Percentiles rank a stretch among this genome's conserved stretches.
phyloP scores from a whole-genome alignment of 2,797 vertebrate species.

The Gallinago stenura region DNA sequence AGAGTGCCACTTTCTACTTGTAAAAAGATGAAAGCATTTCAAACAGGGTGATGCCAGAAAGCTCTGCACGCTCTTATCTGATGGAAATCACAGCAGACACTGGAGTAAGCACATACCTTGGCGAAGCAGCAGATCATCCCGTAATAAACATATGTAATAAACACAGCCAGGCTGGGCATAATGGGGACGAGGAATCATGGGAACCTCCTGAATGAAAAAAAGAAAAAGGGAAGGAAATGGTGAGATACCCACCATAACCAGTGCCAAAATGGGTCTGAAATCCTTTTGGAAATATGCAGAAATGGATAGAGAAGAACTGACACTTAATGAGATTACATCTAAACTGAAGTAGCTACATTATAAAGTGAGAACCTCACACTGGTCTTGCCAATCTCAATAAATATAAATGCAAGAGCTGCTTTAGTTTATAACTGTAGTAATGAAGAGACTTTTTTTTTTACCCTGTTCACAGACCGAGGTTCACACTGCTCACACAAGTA shows the following conservation, averaged over 20 bases:
- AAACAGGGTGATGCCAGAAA: background rate
- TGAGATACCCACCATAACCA: background rate
- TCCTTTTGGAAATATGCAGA: background rate
- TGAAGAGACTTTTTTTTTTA: conserved; percentile 62
- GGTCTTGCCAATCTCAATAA: background rate
- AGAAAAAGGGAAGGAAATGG: background rate
- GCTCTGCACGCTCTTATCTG: background rate
- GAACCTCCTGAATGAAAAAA: conserved; percentile 87
- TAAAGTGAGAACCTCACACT: background rate
- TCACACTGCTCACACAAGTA: conserved; percentile 98
- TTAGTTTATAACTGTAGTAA: fast-evolving
- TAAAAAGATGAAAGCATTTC: background rate
- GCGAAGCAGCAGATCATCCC: conserved; percentile 95
- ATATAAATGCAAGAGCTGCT: background rate
- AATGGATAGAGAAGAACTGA: background rate
- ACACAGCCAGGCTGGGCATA: conserved; percentile 97
- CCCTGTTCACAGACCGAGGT: conserved; percentile 89
- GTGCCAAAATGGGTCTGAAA: background rate
- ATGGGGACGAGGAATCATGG: conserved; percentile 96
- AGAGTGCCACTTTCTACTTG: background rate
- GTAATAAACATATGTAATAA: conserved; percentile 95
- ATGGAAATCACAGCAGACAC: background rate
- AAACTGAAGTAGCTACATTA: background rate
- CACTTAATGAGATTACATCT: background rate
- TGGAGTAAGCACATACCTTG: conserved; percentile 83